These are phyloP conservation scores for Diogma glabrata DNA, from an alignment of 2,888 invertebrate species.

Conservation along the genomic window DNA sequence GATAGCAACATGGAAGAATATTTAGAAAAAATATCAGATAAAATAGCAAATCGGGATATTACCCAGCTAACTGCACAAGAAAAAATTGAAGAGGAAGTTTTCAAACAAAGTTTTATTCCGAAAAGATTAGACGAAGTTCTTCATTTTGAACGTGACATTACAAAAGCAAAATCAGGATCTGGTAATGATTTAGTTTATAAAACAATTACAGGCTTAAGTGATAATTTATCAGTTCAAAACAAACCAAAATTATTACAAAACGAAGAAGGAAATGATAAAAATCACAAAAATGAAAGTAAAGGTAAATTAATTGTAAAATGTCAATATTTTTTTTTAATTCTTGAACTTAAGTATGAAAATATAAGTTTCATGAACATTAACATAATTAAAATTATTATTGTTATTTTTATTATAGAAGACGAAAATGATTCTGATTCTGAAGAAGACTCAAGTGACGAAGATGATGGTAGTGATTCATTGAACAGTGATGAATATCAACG, in stretches of 20 bases:
- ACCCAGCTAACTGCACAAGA: conserved; percentile 61
- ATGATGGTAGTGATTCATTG: conserved; percentile 23
- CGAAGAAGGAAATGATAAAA: conserved; percentile 24
- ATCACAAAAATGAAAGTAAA: not conserved
- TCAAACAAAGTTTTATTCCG: conserved; percentile 88
- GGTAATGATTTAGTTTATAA: conserved; percentile 68
- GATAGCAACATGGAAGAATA: conserved; percentile 71
- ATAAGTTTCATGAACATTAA: too few species aligned
- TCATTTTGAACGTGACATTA: conserved; percentile 77
- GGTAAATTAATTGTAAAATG: conserved; percentile 9
- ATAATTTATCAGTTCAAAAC: conserved; percentile 63
- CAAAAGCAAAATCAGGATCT: conserved; percentile 61
- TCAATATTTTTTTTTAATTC: not conserved
- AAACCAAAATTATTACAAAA: conserved; percentile 51
- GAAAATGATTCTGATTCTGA: conserved; percentile 14
- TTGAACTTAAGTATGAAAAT: too few species aligned
- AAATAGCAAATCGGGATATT: conserved; percentile 47
- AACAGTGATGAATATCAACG: too few species aligned
- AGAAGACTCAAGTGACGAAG: conserved; percentile 13
- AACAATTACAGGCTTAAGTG: conserved; percentile 73
- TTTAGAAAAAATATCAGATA: conserved; percentile 59
- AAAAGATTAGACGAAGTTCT: conserved; percentile 82
- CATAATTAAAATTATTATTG: too few species aligned
- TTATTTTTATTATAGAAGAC: too few species aligned
- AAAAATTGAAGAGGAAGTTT: conserved; percentile 81